Conservation (phyloP, 2,113 vertebrate genomes). For the Campylorhamphus procurvoides region DNA sequence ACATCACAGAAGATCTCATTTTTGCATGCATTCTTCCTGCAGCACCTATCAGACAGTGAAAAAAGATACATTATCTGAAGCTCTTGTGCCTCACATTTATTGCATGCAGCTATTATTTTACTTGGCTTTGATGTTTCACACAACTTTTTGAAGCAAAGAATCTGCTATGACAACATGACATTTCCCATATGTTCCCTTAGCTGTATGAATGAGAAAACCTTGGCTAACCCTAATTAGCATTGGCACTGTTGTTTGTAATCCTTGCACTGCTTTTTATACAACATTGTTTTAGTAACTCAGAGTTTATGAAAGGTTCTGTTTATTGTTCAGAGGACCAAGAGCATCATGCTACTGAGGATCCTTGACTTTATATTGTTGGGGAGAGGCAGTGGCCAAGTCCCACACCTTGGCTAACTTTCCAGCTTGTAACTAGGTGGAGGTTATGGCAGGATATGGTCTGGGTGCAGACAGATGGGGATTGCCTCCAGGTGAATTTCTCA, state of each 20-base stretch:
- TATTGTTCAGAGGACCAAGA: background rate
- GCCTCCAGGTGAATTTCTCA: background rate
- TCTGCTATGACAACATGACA: constrained; percentile 22
- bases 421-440: background rate
- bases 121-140: constrained; percentile 36
- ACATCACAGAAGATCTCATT: background rate
- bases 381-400: background rate
- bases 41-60: background rate
- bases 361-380: background rate
- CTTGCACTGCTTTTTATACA: background rate
- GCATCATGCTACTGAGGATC: background rate
- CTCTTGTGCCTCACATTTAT: background rate
- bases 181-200: constrained; percentile 41
- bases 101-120: constrained; percentile 31
- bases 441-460: background rate
- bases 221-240: constrained; percentile 31
- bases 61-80: background rate
- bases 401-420: background rate
- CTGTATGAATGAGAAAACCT: constrained; percentile 21
- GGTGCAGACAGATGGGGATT: background rate
- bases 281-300: background rate
- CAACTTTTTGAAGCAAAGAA: constrained; percentile 40
- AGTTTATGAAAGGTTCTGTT: background rate
- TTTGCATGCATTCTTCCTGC: background rate
- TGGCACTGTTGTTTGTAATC: background rate